These are phyloP conservation scores for Crematogaster levior DNA, from an alignment of 2,888 invertebrate species.

Conservation along the genomic window DNA sequence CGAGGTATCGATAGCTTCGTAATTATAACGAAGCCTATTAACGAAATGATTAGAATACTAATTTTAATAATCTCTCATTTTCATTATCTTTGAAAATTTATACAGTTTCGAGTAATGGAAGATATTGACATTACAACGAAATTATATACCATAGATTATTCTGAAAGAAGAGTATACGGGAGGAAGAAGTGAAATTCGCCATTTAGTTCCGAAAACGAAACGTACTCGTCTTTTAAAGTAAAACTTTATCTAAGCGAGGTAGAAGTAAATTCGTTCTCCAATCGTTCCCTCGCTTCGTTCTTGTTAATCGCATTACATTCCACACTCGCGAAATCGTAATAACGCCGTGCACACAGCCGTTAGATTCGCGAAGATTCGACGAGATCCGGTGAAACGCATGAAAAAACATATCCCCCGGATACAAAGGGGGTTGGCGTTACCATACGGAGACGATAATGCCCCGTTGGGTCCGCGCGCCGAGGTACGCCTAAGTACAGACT, in stretches of 20 bases:
- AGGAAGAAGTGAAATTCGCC: not conserved
- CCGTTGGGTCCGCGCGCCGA: constrained; percentile 31
- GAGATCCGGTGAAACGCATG: constrained; percentile 1
- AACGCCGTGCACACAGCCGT: constrained; percentile 8
- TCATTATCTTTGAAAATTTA: not conserved
- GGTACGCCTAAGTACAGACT: constrained; percentile 65
- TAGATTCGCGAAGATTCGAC: constrained; percentile 16
- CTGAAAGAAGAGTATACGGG: not conserved
- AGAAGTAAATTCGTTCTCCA: not conserved
- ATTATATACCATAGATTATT: not conserved
- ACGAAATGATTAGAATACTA: not conserved
- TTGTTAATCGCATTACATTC: constrained; percentile 29
- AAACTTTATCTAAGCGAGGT: not conserved
- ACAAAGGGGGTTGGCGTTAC: constrained; percentile 31
- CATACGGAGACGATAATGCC: constrained; percentile 57
- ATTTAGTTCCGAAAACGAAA: not conserved
- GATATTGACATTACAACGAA: not conserved
- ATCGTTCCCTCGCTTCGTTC: not conserved
- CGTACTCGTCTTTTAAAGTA: not conserved
- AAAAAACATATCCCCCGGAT: constrained; percentile 30
- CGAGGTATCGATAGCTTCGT: not conserved
- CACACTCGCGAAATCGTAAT: constrained; percentile 51
- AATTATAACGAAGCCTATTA: not conserved
- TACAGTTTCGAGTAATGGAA: not conserved
- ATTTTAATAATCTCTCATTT: not conserved